A percentile compares a stretch with the other conserved stretches of the same genome.
Conservation (phyloP, 1,140 invertebrate genomes). For the Cydia amplana region DNA sequence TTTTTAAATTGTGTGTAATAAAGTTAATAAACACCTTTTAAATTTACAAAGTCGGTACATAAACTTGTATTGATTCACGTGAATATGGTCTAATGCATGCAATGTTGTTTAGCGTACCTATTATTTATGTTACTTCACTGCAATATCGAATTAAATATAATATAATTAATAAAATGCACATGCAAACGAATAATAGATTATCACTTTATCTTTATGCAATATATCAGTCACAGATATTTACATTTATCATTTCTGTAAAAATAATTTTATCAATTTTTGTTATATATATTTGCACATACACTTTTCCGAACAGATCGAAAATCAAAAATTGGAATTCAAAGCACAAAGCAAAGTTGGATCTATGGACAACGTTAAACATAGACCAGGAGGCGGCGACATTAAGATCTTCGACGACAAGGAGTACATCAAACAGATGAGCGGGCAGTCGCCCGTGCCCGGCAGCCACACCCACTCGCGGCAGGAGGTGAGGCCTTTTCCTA, state of each 20-base stretch:
- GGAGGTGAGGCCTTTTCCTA: slow-evolving; percentile 80
- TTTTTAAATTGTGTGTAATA: neutral
- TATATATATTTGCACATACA: slow-evolving; percentile 53
- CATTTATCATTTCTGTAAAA: slow-evolving; percentile 30
- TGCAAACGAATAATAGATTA: neutral
- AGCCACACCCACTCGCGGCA: slow-evolving; percentile 83
- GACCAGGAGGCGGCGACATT: slow-evolving; percentile 94
- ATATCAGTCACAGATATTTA: neutral
- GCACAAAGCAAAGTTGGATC: slow-evolving; percentile 94
- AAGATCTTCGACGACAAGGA: slow-evolving; percentile 97
- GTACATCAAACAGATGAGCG: slow-evolving; percentile 91
- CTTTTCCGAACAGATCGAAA: slow-evolving; percentile 88
- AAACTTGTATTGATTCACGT: slow-evolving; percentile 37
- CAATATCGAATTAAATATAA: neutral
- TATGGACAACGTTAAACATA: slow-evolving; percentile 95
- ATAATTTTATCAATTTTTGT: slow-evolving; percentile 30
- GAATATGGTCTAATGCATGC: slow-evolving; percentile 47
- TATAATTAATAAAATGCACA: neutral
- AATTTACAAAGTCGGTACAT: slow-evolving; percentile 21
- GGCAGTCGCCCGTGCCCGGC: slow-evolving; percentile 81
- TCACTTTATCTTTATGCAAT: neutral
- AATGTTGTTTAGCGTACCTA: slow-evolving; percentile 42
- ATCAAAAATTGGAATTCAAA: slow-evolving; percentile 91
- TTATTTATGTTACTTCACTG: slow-evolving; percentile 31
- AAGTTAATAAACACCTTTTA: neutral